A percentile compares a stretch with the other conserved stretches of the same genome.
Conservation (phyloP, 2,113 vertebrate species). For the Hydropotes inermis region DNA sequence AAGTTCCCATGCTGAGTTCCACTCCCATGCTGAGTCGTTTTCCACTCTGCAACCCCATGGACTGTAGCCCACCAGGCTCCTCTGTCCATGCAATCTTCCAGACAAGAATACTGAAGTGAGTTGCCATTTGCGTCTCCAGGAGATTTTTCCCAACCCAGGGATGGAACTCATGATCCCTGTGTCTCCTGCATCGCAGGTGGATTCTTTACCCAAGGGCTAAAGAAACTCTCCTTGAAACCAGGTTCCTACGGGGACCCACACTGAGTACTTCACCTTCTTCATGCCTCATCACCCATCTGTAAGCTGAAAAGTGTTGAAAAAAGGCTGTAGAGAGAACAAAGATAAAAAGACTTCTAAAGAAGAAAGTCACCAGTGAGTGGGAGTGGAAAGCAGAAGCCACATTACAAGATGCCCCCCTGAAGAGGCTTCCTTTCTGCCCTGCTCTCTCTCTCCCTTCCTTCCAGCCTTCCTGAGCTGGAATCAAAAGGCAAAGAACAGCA, state of each 20-base stretch:
- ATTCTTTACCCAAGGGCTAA: background rate
- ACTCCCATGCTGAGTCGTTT: fast-evolving
- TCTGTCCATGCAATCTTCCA: background rate
- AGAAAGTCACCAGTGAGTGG: background rate
- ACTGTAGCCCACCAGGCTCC: background rate
- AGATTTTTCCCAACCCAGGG: background rate
- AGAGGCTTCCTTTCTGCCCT: background rate
- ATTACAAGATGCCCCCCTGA: background rate
- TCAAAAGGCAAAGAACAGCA: background rate
- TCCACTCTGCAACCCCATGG: background rate
- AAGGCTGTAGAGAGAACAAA: background rate
- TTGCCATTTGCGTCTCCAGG: background rate
- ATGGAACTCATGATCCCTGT: background rate
- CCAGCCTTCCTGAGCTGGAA: background rate
- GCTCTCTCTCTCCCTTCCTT: background rate
- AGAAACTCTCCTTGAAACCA: background rate
- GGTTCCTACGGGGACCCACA: background rate
- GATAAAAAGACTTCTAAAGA: background rate
- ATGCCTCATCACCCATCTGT: background rate
- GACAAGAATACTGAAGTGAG: background rate
- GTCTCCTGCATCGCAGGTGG: background rate
- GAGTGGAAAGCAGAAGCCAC: background rate
- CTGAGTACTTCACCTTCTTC: background rate
- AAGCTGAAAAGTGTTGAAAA: background rate
- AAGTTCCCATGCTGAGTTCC: background rate